Evolutionary conservation across 1,140 invertebrate genomes (phyloP).

Genomic region (Drosophila gunungcola): DNA sequence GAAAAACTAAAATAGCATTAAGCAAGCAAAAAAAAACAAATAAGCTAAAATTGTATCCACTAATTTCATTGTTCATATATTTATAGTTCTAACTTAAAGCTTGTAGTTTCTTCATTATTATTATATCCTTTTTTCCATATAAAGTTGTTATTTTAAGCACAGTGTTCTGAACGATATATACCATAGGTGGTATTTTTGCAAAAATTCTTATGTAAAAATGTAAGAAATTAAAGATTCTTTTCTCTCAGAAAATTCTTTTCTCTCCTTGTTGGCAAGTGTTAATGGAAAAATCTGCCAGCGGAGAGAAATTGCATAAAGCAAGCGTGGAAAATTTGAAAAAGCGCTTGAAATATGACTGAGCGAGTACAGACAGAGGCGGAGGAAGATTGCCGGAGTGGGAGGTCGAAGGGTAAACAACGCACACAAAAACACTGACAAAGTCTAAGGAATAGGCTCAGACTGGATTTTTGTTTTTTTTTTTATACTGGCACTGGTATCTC

Average conservation of each 20-base stretch:
- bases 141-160: too few species aligned
- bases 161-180: too few species aligned
- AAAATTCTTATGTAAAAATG: too few species aligned
- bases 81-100: too few species aligned
- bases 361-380: neutral
- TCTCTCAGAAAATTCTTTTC: neutral
- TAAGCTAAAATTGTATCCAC: too few species aligned
- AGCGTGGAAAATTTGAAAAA: constrained; percentile 80
- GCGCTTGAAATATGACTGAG: constrained; percentile 51
- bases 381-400: constrained; percentile 1
- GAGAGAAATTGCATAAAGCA: constrained; percentile 76
- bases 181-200: too few species aligned
- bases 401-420: constrained; percentile 57
- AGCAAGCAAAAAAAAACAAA: too few species aligned
- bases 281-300: constrained; percentile 53
- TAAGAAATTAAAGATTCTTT: neutral
- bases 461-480: neutral
- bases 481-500: constrained; percentile 3
- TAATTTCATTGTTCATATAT: too few species aligned
- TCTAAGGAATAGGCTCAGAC: constrained; percentile 19
- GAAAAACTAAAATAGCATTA: too few species aligned
- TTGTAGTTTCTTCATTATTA: too few species aligned
- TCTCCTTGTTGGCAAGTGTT: constrained; percentile 44
- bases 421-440: constrained; percentile 28
- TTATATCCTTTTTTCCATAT: too few species aligned